Evolutionary conservation across 2,888 invertebrate genomes (phyloP).

Genomic region (Napeogenes sylphis): DNA sequence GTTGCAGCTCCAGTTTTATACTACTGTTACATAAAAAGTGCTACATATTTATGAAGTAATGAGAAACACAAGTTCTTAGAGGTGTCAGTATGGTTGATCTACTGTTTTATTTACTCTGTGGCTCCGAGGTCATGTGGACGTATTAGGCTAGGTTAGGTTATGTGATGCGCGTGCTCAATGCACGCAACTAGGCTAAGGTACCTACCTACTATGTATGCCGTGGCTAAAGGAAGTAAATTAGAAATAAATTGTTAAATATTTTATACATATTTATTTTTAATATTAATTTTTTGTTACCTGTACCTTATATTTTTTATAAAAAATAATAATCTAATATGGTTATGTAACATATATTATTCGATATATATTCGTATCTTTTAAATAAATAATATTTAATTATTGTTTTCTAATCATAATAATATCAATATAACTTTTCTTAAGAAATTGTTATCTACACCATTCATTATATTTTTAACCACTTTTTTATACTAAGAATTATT

Average conservation of each 20-base stretch:
- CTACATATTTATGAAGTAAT: slow-evolving; percentile 28
- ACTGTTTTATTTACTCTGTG: slow-evolving; percentile 4
- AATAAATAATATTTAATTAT: too few relatives aligned
- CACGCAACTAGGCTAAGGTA: slow-evolving; percentile 29
- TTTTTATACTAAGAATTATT: neutral
- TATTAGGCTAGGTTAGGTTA: slow-evolving; percentile 63
- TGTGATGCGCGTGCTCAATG: slow-evolving; percentile 61
- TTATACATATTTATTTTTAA: too few relatives aligned
- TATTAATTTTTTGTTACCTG: too few relatives aligned
- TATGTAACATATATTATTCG: too few relatives aligned
- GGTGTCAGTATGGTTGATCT: slow-evolving; percentile 21
- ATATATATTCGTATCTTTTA: too few relatives aligned
- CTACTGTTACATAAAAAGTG: slow-evolving; percentile 14
- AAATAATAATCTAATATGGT: too few relatives aligned
- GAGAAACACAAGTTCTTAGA: slow-evolving; percentile 23
- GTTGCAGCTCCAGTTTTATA: neutral
- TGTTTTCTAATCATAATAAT: too few relatives aligned
- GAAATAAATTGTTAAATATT: too few relatives aligned
- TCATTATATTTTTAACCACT: too few relatives aligned
- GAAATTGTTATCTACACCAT: too few relatives aligned
- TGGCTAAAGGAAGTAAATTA: neutral
- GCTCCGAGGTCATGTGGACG: slow-evolving; percentile 59
- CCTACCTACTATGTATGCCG: slow-evolving; percentile 1
- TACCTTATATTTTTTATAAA: too few relatives aligned
- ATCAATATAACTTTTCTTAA: too few relatives aligned